Conservation (phyloP, 2,113 vertebrate species). For the Salvator merianae region DNA sequence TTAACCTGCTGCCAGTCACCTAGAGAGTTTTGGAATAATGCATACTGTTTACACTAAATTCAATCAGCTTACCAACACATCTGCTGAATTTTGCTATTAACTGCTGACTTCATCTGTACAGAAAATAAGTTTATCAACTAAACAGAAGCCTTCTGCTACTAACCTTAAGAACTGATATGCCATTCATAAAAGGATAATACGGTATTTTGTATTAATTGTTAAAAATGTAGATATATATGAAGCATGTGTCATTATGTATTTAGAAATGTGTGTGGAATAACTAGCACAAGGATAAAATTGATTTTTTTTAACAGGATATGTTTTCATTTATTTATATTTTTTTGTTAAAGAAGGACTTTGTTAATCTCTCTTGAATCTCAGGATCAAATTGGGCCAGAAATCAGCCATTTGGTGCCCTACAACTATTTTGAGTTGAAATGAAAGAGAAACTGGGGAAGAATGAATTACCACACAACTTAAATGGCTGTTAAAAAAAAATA, state of each 20-base stretch:
- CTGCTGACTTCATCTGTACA: neutral
- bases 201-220: neutral
- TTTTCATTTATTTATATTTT: neutral
- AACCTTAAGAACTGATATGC: neutral
- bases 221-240: neutral
- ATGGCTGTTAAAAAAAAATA: neutral
- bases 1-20: constrained; percentile 4
- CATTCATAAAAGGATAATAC: neutral
- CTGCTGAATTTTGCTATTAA: constrained; percentile 2
- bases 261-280: neutral
- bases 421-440: neutral
- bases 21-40: constrained; percentile 19
- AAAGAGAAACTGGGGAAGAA: neutral
- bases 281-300: neutral
- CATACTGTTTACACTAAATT: constrained; percentile 20
- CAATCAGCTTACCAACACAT: constrained; percentile 7
- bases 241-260: neutral
- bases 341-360: no score
- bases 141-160: neutral
- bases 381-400: no score
- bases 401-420: no score
- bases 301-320: neutral
- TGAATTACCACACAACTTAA: neutral
- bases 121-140: neutral
- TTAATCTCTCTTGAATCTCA: no score